Conservation (phyloP, 2,888 invertebrate species). For the Drosophila multiciliata region DNA sequence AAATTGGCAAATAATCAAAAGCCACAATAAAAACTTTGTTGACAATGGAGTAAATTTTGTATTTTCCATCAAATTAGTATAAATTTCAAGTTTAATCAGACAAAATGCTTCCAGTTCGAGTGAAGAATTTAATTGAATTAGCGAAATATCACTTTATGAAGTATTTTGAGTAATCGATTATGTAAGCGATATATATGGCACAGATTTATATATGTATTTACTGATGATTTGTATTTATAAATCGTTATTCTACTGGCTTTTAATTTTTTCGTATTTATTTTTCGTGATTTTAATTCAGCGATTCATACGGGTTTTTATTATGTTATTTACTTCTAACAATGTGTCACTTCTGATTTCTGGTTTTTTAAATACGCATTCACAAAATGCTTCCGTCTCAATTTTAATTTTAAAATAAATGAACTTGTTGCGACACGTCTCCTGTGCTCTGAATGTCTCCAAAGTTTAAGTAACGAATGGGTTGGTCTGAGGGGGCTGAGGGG, state of each 20-base stretch:
- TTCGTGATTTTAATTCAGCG: slow-evolving; percentile 24
- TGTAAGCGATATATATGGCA: background rate
- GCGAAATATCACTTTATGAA: background rate
- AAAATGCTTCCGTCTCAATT: slow-evolving; percentile 1
- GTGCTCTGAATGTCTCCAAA: background rate
- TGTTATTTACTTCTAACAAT: background rate
- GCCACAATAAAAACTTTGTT: background rate
- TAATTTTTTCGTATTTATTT: slow-evolving; percentile 19
- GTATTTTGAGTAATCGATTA: background rate
- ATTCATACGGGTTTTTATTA: slow-evolving; percentile 5
- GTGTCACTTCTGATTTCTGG: background rate
- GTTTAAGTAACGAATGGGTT: background rate
- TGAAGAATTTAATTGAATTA: background rate
- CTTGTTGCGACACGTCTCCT: background rate
- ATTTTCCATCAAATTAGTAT: background rate
- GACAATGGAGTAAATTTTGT: background rate
- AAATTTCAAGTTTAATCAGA: background rate
- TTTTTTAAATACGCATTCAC: background rate
- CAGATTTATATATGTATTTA: background rate
- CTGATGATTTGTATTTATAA: background rate
- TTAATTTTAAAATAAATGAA: background rate
- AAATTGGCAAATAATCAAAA: background rate
- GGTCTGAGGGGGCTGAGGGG: too few species aligned
- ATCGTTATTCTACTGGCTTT: background rate
- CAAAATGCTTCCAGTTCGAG: background rate